Base-by-base conservation (phyloP, 1,140 invertebrate species). In the Rhizoglyphus robini region DNA sequence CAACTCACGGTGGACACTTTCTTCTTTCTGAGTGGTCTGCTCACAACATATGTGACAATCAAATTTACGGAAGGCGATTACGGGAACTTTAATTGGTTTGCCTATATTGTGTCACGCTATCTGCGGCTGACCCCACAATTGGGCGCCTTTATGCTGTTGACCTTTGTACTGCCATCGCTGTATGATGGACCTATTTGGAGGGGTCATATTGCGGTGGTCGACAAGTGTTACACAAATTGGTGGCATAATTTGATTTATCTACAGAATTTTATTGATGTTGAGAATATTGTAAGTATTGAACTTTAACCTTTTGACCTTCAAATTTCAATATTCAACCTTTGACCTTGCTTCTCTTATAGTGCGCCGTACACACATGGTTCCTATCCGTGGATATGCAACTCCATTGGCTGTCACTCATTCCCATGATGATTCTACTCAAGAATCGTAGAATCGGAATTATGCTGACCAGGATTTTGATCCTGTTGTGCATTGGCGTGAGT, bases 271-370 rank as follows among this genome's bases (percentile, higher is more conserved):
- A 57, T 57, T 13, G 51, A 57, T 3, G 32, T 74, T 15, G 41
- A 69, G 32, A 65, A 75, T 29, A 78, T 77, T 65, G 63, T 71
- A 8, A 62, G 72, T n/a, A n/a, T n/a, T n/a, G n/a, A n/a, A n/a
- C n/a, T n/a, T n/a, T n/a, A n/a, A n/a, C n/a, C n/a, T n/a, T n/a
- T n/a, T n/a, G n/a, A n/a, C n/a, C n/a, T n/a, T n/a, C n/a, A n/a
- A n/a, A n/a, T n/a, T n/a, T n/a, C n/a, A n/a, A 32, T 25, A n/a
- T 15, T 54, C 13, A 25, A 20, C n/a, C n/a, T n/a, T n/a, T n/a
- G n/a, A n/a, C n/a, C n/a, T n/a, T n/a, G n/a, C n/a, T n/a, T n/a
- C n/a, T n/a, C n/a, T n/a, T n/a, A n/a, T n/a, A n/a, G n/a, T 60
- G 58, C 58, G 58, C 58, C 29, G 4, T 60, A 13, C 58, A 60